Evolutionary conservation across 2,888 invertebrate species (phyloP).

Genomic region (Terebella lapidaria): DNA sequence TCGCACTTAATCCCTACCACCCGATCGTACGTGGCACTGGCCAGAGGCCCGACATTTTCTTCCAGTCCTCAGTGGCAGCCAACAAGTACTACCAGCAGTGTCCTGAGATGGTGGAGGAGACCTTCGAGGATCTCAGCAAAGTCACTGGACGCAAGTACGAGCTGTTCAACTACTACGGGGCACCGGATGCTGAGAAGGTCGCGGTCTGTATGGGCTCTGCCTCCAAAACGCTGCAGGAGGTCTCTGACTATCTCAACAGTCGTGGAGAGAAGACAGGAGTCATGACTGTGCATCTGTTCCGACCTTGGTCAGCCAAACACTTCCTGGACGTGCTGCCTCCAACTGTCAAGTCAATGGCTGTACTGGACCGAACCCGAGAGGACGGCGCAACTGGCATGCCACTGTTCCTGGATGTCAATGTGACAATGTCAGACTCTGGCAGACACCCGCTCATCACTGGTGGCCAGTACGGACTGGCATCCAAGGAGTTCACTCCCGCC

Average conservation of each 20-base stretch:
- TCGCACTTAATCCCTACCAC: constrained; percentile 25
- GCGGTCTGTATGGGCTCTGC: constrained; percentile 26
- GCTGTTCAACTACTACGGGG: constrained; percentile 25
- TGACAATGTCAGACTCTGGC: constrained; percentile 19
- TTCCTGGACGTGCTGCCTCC: constrained; percentile 20
- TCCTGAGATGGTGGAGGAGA: constrained; percentile 22
- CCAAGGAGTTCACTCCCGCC: constrained; percentile 29
- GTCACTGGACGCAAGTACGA: constrained; percentile 21
- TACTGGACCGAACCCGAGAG: constrained; percentile 26
- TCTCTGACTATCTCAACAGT: constrained; percentile 21
- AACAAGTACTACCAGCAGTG: constrained; percentile 22
- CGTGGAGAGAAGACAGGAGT: constrained; percentile 26
- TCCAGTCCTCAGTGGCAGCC: constrained; percentile 25
- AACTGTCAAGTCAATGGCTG: constrained; percentile 22
- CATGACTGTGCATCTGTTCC: constrained; percentile 23
- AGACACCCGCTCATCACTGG: constrained; percentile 20
- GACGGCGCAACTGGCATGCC: constrained; percentile 26
- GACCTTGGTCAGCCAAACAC: constrained; percentile 27
- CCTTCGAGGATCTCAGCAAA: constrained; percentile 15
- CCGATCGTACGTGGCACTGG: constrained; percentile 26
- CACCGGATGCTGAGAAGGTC: constrained; percentile 22
- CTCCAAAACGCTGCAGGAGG: constrained; percentile 23
- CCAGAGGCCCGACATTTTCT: constrained; percentile 28
- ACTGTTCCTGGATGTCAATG: constrained; percentile 27
- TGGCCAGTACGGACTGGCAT: constrained; percentile 25